These are phyloP conservation scores for Trematocara stigmaticum DNA, from an alignment of 2,113 vertebrate species.

Conservation along the genomic window DNA sequence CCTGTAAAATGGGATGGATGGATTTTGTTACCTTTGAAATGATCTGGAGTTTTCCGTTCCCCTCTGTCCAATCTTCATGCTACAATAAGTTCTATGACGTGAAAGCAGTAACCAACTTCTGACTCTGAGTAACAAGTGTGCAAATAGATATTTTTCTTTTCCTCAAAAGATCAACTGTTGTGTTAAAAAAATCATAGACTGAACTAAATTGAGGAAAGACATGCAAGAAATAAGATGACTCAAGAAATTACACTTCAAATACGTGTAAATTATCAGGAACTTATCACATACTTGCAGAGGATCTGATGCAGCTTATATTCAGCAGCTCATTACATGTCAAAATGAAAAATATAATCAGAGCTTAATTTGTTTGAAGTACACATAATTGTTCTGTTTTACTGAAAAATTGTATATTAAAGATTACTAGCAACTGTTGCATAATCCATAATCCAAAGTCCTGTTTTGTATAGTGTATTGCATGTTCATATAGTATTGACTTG, in stretches of 20 bases:
- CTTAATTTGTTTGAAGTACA: background rate
- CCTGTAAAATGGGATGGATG: background rate
- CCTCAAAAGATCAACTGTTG: background rate
- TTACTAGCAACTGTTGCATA: background rate
- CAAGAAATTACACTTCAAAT: background rate
- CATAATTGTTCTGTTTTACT: background rate
- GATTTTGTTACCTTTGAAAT: background rate
- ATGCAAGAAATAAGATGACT: background rate
- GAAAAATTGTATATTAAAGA: background rate
- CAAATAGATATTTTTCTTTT: background rate
- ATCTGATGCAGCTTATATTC: background rate
- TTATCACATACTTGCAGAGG: background rate
- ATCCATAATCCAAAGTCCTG: background rate
- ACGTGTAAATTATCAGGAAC: background rate
- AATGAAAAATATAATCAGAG: background rate
- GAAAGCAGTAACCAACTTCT: background rate
- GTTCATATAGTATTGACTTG: background rate
- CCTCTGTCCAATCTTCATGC: background rate
- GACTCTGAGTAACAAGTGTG: background rate
- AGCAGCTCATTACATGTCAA: background rate
- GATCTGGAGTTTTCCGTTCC: background rate
- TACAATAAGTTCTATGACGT: background rate
- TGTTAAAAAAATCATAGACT: background rate
- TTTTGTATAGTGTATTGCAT: background rate
- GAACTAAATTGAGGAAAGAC: background rate